Evolutionary conservation across 2,113 vertebrate species (phyloP), one percentile per base, ranked within the genome.

Genomic region (Siphamia tubifer): DNA sequence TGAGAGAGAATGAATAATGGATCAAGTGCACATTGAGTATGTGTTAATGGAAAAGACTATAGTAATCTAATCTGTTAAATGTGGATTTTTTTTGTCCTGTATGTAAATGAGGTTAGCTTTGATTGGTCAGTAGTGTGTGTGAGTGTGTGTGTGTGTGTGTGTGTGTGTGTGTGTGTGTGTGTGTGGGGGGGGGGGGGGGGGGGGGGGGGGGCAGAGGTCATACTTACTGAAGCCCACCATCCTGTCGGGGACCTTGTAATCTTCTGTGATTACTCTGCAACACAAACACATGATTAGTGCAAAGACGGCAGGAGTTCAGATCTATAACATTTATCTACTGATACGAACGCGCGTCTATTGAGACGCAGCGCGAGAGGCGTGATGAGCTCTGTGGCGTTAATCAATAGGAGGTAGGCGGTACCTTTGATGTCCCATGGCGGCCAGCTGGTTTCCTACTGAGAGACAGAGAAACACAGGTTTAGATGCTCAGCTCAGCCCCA

Each of bases 211-310:
- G 68, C 32, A 19, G 21, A 67, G 48, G 42, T 76, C 47, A 61
- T 77, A 90, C 97, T 96, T 93, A 99, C 96, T 99, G 91, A 99
- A 99, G 91, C 98, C 98, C 84, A 99, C 98, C 98, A 99, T 99
- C 70, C 97, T 96, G 88, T 99, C 98, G 19, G 98, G 98, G 86
- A 99, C 97, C 90, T 98, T 98, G 90, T 96, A 99, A 34, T 99
- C 98, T 79, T 99, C 98, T 78, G 98, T 97, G 87, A 95, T 89
- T 77, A 97, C 94, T 85, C 98, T 98, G 74, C 8, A 74, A 64
- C 52, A 79, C 27, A 72, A 60, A 84, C 57, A 79, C 65, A 79
- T 85, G 54, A 76, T 74, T 70, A 60, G 44, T 38, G 2, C 61
- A 38, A 44, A 34, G 54, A 32, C 42, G 21, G 68, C 15, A 36